phyloP scores from a whole-genome alignment of 2,797 vertebrate species.

The Eospalax fontanierii region DNA sequence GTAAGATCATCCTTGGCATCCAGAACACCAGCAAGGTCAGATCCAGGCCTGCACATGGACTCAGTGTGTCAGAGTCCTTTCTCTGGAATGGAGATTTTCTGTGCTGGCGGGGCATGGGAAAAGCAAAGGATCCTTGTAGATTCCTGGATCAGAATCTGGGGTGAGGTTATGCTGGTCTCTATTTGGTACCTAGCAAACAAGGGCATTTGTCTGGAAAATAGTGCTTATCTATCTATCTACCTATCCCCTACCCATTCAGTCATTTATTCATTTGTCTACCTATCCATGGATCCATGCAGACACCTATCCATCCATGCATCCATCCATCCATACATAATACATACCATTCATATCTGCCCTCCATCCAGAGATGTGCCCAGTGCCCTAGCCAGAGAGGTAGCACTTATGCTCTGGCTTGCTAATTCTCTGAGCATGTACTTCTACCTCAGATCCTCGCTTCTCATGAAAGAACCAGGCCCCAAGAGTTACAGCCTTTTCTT shows the following conservation, averaged over 20 bases:
- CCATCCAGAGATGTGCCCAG: not conserved
- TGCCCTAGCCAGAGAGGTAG: too few relatives aligned
- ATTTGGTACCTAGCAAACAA: not conserved
- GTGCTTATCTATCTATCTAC: too few relatives aligned
- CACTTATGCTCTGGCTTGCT: too few relatives aligned
- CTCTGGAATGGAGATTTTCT: not conserved
- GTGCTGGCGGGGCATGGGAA: accelerated
- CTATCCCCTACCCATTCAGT: accelerated
- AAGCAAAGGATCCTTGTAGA: not conserved
- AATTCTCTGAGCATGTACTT: not conserved
- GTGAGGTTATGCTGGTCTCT: not conserved
- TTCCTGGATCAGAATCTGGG: not conserved
- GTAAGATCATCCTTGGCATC: not conserved
- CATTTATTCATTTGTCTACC: accelerated
- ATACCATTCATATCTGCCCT: too few relatives aligned
- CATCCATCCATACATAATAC: too few relatives aligned
- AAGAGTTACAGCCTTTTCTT: not conserved
- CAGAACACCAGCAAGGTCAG: too few relatives aligned
- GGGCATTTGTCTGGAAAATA: not conserved
- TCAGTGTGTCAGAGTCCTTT: accelerated
- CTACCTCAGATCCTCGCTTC: not conserved
- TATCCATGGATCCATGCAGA: accelerated
- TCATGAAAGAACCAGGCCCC: too few relatives aligned
- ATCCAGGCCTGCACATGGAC: not conserved
- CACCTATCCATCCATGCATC: not conserved